phyloP scores from a whole-genome alignment of 2,888 invertebrate genomes.

The Diogma glabrata region DNA sequence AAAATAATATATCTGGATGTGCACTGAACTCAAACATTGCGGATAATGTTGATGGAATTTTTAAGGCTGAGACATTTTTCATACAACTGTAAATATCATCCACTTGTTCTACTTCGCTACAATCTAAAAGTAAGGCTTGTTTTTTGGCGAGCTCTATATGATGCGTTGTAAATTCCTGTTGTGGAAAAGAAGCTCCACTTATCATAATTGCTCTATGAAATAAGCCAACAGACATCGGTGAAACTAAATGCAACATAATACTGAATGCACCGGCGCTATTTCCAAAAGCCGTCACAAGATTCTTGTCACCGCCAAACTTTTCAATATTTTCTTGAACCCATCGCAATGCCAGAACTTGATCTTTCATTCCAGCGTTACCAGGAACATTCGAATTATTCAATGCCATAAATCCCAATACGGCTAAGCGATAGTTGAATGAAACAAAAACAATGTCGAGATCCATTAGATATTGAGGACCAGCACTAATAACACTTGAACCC shows the following conservation, averaged over 20 bases:
- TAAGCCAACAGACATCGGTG: constrained; percentile 49
- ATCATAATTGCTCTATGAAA: constrained; percentile 51
- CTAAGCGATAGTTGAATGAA: constrained; percentile 25
- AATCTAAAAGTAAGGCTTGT: too few relatives aligned
- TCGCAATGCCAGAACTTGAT: neutral
- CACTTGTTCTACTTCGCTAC: too few relatives aligned
- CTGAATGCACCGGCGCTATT: constrained; percentile 41
- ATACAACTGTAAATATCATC: too few relatives aligned
- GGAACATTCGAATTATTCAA: constrained; percentile 37
- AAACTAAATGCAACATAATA: constrained; percentile 41
- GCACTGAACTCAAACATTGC: too few relatives aligned
- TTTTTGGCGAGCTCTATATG: too few relatives aligned
- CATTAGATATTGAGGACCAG: constrained; percentile 20
- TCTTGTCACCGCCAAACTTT: constrained; percentile 52
- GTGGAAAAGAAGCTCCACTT: constrained; percentile 42
- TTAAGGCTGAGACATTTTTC: too few relatives aligned
- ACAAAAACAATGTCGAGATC: constrained; percentile 29
- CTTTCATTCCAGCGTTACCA: constrained; percentile 49
- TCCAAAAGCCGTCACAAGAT: constrained; percentile 49
- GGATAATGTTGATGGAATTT: too few relatives aligned
- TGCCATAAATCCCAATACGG: neutral
- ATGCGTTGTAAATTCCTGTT: neutral
- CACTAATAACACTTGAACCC: constrained; percentile 22
- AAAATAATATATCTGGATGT: constrained; percentile 42
- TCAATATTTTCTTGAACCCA: constrained; percentile 45